phyloP scores from a whole-genome alignment of 2,888 invertebrate genomes.

The Trissolcus japonicus region DNA sequence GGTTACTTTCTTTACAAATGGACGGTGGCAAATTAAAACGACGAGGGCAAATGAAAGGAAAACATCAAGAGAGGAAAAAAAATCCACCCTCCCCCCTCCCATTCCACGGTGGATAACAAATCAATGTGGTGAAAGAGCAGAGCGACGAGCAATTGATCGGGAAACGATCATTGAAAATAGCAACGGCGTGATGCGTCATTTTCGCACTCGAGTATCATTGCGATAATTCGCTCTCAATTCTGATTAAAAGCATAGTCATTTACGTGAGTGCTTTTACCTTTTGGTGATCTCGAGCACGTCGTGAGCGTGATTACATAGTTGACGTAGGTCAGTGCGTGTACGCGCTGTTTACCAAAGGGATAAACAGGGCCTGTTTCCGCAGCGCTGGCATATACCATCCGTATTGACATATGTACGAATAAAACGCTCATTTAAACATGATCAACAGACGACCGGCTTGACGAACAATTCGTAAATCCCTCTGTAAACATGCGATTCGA shows the following conservation, averaged over 20 bases:
- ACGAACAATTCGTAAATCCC: slow-evolving; percentile 51
- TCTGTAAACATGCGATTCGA: slow-evolving; percentile 21
- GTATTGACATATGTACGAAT: slow-evolving; percentile 55
- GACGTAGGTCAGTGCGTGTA: slow-evolving; percentile 65
- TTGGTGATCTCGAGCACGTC: slow-evolving; percentile 56
- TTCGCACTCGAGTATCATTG: slow-evolving; percentile 56
- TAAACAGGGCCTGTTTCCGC: slow-evolving; percentile 45
- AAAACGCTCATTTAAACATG: slow-evolving; percentile 55
- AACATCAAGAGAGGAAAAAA: background rate
- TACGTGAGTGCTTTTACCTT: slow-evolving; percentile 66
- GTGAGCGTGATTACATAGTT: slow-evolving; percentile 58
- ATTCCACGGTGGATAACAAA: too few relatives aligned
- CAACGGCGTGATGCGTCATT: slow-evolving; percentile 33
- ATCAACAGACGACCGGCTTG: slow-evolving; percentile 49
- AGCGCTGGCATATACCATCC: slow-evolving; percentile 30
- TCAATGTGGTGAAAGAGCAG: background rate
- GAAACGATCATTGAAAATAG: slow-evolving; percentile 50
- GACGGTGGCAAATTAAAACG: slow-evolving; percentile 32
- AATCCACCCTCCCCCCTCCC: too few relatives aligned
- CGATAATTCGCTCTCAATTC: slow-evolving; percentile 67
- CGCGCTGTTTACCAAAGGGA: slow-evolving; percentile 55
- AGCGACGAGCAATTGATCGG: slow-evolving; percentile 32
- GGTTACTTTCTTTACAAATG: slow-evolving; percentile 8
- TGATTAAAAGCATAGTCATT: slow-evolving; percentile 72
- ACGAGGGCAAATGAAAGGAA: slow-evolving; percentile 17